Evolutionary conservation across 2,888 invertebrate genomes (phyloP), one percentile per base, ranked within the genome.

Genomic region (Sinopyrophorus schimmeli): DNA sequence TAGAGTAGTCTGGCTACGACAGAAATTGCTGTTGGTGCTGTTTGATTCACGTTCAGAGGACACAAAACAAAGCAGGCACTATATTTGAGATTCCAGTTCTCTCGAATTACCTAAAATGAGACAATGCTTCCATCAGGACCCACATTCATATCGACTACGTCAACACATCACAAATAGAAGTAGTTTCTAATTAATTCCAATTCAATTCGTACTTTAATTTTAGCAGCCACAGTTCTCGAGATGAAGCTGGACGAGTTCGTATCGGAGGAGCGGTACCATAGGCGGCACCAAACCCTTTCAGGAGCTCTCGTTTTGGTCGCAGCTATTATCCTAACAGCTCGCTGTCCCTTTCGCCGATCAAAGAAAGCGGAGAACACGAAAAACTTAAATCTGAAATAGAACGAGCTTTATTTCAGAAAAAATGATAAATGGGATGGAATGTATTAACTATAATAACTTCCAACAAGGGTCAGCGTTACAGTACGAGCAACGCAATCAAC

Each of bases 1-100:
- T 79, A 76, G 34, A 79, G 76, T 1, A 82, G 67, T 50, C 78
- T 76, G 5, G 81, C 80, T 3, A 88, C 83, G 41, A 89, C 76
- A 39, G 88, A 87, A 24, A 89, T 85, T n/a, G 82, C 79, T 53
- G 77, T 75, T 0, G 89, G 89, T 21, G 79, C 74, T 2, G 79
- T 77, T 41, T 80, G 70, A 41, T 81, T 80, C 31, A 77, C 75
- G 18, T 82, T 80, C 47, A 92, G 74, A 5, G 89, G 84, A 62
- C 93, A 94, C 53, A 92, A 76, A 15, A 94, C 83, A 70, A 92
- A 94, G 63, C 89, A 88, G 5, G 94, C 94, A 68, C 91, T 92
- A 74, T 91, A 94, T 68, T 91, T 90, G 15, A 94, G 76, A 70
- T 91, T 93, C 94, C 94, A 94, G 70, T 94, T 93, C 70, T 94